These are phyloP conservation scores for Sarcoramphus papa DNA, from an alignment of 2,797 vertebrate genomes.

Conservation along the genomic window DNA sequence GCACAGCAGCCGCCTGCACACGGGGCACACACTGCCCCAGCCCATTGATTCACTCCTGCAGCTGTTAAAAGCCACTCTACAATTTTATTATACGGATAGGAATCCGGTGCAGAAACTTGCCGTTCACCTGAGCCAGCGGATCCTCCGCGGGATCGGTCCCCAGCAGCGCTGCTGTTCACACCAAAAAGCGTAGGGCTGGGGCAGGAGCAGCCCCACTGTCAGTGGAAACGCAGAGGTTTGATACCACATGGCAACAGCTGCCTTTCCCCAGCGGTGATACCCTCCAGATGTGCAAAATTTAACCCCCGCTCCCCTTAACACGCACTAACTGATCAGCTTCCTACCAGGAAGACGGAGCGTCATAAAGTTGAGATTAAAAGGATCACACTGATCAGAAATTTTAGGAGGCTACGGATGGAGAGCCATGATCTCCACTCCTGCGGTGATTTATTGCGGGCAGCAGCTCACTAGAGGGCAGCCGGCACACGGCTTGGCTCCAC, in stretches of 20 bases:
- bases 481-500: not conserved
- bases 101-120: not conserved
- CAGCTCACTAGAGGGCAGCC: slow-evolving; percentile 60
- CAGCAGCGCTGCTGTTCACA: not conserved
- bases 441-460: not conserved
- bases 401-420: fast-evolving
- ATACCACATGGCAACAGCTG: fast-evolving
- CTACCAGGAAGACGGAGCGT: fast-evolving
- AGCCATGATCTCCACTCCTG: fast-evolving
- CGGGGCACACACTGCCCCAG: fast-evolving
- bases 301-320: not conserved
- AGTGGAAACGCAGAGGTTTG: not conserved
- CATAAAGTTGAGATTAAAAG: not conserved
- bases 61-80: not conserved
- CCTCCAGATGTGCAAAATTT: not conserved
- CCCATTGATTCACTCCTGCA: not conserved
- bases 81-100: fast-evolving
- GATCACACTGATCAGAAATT: fast-evolving
- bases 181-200: not conserved
- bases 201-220: not conserved
- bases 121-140: not conserved
- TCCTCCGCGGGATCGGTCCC: not conserved
- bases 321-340: fast-evolving
- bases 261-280: fast-evolving
- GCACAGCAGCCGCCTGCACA: not conserved